phyloP scores from a whole-genome alignment of 2,888 invertebrate genomes.

The Tholera decimalis region DNA sequence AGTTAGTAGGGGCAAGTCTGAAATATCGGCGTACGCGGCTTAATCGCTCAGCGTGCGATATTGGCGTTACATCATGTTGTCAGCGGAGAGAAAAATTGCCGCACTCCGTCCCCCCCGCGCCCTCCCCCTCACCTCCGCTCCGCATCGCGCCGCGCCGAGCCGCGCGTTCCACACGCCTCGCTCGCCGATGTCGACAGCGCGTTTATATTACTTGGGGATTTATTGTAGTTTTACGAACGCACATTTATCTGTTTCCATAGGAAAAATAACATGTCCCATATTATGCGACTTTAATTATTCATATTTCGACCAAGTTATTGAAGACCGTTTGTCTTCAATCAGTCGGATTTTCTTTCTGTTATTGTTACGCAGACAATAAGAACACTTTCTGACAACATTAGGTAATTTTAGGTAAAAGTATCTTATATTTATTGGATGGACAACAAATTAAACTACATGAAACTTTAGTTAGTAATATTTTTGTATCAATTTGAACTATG shows the following conservation, averaged over 20 bases:
- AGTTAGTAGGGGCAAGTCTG: slow-evolving; percentile 91
- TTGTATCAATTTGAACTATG: not conserved
- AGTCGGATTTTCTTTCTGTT: slow-evolving; percentile 3
- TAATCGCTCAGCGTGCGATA: slow-evolving; percentile 91
- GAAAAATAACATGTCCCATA: slow-evolving; percentile 55
- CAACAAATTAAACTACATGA: no score
- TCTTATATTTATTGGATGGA: no score
- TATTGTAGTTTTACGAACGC: slow-evolving; percentile 88
- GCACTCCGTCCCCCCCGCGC: slow-evolving; percentile 76
- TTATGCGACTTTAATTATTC: slow-evolving; percentile 39
- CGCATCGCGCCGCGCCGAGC: slow-evolving; percentile 68
- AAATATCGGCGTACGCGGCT: slow-evolving; percentile 91
- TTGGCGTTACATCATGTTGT: slow-evolving; percentile 92
- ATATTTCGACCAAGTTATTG: slow-evolving; percentile 32
- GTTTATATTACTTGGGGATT: slow-evolving; percentile 89
- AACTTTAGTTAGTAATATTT: not conserved
- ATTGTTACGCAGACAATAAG: slow-evolving; percentile 8
- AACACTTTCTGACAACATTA: not conserved
- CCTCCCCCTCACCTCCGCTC: slow-evolving; percentile 59
- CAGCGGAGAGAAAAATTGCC: slow-evolving; percentile 91
- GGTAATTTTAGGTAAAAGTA: no score
- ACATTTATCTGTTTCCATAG: slow-evolving; percentile 81
- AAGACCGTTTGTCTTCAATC: no score
- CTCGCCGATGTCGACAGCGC: slow-evolving; percentile 84
- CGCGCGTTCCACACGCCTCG: slow-evolving; percentile 75